phyloP scores from a whole-genome alignment of 2,113 vertebrate species.

The Petrocephalus microphthalmus region DNA sequence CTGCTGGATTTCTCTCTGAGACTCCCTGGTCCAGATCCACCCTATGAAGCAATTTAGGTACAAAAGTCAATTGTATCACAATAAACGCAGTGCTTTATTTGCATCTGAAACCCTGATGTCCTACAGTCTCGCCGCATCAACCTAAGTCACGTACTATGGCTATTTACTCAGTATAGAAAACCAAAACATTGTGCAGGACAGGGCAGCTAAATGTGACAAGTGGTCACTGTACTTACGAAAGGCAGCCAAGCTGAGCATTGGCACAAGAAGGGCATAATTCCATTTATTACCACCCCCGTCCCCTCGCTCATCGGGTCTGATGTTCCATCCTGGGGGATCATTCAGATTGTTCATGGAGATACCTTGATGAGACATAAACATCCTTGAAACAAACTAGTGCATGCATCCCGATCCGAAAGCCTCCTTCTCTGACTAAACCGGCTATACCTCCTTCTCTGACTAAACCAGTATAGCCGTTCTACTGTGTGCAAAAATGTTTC shows the following conservation, averaged over 20 bases:
- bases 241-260: constrained; percentile 72
- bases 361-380: constrained; percentile 35
- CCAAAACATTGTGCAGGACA: background rate
- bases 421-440: background rate
- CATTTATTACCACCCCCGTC: constrained; percentile 69
- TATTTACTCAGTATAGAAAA: background rate
- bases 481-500: background rate
- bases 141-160: background rate
- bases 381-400: background rate
- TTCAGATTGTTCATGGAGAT: constrained; percentile 74
- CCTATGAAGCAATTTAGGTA: constrained; percentile 44
- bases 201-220: background rate
- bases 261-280: constrained; percentile 76
- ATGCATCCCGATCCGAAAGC: background rate
- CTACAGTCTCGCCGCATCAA: background rate
- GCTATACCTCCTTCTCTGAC: background rate
- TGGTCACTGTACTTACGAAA: constrained; percentile 64
- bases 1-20: constrained; percentile 66
- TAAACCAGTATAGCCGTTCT: background rate
- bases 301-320: constrained; percentile 53
- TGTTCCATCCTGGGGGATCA: constrained; percentile 69
- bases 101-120: background rate
- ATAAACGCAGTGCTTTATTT: background rate
- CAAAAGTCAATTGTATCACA: background rate
- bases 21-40: constrained; percentile 79